phyloP scores from a whole-genome alignment of 1,140 invertebrate species.

The Penaeus chinensis region DNA sequence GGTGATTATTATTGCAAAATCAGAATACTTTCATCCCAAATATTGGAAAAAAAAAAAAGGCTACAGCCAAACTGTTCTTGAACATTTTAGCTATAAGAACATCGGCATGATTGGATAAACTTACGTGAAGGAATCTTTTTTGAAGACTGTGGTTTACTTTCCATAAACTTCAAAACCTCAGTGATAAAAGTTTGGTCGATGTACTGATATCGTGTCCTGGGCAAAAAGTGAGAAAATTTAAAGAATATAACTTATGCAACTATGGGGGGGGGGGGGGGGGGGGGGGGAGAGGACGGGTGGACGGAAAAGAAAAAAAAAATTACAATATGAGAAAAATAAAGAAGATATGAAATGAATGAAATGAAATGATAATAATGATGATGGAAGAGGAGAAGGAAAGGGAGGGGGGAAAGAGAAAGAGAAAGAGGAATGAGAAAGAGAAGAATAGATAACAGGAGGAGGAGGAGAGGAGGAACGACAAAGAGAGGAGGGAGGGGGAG shows the following conservation, averaged over 20 bases:
- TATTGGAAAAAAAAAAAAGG: constrained; percentile 23
- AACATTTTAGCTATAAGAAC: no score
- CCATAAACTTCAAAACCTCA: constrained; percentile 97
- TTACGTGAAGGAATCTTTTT: constrained; percentile 98
- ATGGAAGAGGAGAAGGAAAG: no score
- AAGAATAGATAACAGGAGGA: neutral
- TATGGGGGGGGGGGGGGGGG: no score
- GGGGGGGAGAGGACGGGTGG: no score
- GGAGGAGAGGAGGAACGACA: neutral
- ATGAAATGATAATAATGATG: no score
- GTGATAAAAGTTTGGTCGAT: constrained; percentile 96
- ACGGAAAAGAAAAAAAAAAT: no score
- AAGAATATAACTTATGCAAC: neutral
- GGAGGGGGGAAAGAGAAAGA: no score
- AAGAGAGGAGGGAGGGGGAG: neutral
- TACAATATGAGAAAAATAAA: no score
- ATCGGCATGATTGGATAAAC: constrained; percentile 67
- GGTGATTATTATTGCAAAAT: neutral
- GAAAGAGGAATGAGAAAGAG: neutral
- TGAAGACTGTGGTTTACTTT: constrained; percentile 95
- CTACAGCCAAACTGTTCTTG: neutral
- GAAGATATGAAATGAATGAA: no score
- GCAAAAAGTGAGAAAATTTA: constrained; percentile 67
- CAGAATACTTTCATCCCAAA: constrained; percentile 28
- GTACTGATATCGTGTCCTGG: constrained; percentile 99